Percentiles rank a stretch among this genome's conserved stretches.
These are phyloP conservation scores for Morinoia aosen DNA, from an alignment of 2,888 invertebrate species.

Conservation along the genomic window DNA sequence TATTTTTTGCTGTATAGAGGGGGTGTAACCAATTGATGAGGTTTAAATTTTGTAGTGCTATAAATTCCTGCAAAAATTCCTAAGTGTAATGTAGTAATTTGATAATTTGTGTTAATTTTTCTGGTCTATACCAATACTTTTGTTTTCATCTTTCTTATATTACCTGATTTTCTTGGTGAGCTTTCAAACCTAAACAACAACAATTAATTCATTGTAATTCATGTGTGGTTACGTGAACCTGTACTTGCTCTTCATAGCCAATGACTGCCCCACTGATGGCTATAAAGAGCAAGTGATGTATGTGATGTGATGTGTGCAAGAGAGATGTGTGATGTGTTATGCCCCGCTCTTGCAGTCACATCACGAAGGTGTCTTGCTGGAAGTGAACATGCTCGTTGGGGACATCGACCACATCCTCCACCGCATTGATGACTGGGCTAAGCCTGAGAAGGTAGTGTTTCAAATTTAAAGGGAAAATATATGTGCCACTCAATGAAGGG, in stretches of 20 bases:
- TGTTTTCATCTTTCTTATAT: neutral
- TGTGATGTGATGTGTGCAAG: neutral
- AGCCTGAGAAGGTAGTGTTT: conserved; percentile 61
- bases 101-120: too few relatives aligned
- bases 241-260: neutral
- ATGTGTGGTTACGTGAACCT: neutral
- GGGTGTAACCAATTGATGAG: neutral
- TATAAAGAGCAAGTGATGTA: too few relatives aligned
- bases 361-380: conserved; percentile 64
- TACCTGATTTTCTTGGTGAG: neutral
- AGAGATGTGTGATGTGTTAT: neutral
- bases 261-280: neutral
- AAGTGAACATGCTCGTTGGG: conserved; percentile 63
- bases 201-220: neutral
- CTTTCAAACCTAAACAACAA: neutral
- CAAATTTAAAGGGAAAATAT: too few relatives aligned
- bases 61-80: neutral
- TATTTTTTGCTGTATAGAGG: too few relatives aligned
- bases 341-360: neutral
- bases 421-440: conserved; percentile 64
- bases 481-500: too few relatives aligned
- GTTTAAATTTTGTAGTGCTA: neutral
- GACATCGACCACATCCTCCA: conserved; percentile 61
- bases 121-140: too few relatives aligned
- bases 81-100: neutral